Percentiles rank a stretch among this genome's conserved stretches.
These are phyloP conservation scores for Ophiothrix spiculata DNA, from an alignment of 35 echinoderm and acorn worm species.

Conservation along the genomic window DNA sequence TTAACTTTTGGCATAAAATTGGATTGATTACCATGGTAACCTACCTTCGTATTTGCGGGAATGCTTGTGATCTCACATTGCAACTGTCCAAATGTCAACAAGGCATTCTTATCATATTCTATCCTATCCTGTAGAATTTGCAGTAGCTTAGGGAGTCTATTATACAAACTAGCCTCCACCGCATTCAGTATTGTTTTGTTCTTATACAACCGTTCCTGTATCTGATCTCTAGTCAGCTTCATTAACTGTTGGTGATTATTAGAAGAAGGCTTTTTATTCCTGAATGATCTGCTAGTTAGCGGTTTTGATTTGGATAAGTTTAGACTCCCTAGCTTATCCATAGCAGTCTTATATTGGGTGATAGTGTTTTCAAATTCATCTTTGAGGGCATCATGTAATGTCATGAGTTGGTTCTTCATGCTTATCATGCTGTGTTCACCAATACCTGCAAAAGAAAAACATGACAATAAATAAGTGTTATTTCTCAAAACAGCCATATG, in stretches of 20 bases:
- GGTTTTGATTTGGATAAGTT: conserved; percentile 73
- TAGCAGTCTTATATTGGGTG: conserved; percentile 58
- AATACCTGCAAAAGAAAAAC: too few species aligned
- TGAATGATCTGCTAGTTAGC: conserved; percentile 46
- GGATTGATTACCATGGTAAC: background rate
- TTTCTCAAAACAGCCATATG: too few species aligned
- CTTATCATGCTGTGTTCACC: conserved; percentile 81
- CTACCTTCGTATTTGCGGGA: conserved; percentile 61
- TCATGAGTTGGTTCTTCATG: conserved; percentile 67
- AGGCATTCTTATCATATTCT: conserved; percentile 92
- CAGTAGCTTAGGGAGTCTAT: conserved; percentile 66
- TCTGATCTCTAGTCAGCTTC: conserved; percentile 67
- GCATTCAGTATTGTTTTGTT: conserved; percentile 93
- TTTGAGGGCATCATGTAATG: conserved; percentile 86
- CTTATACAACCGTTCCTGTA: conserved; percentile 81
- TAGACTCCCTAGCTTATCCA: conserved; percentile 67
- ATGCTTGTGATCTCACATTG: conserved; percentile 80
- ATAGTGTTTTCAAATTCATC: conserved; percentile 70
- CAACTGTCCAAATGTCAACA: conserved; percentile 78
- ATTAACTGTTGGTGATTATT: conserved; percentile 85
- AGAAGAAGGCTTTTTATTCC: conserved; percentile 35
- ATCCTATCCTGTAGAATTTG: conserved; percentile 74
- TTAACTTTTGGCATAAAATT: background rate
- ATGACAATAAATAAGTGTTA: too few species aligned
- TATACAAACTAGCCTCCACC: conserved; percentile 69